Percentiles rank a stretch among this genome's conserved stretches.
Evolutionary conservation across 2,113 vertebrate species (phyloP).

Genomic region (Scortum barcoo): DNA sequence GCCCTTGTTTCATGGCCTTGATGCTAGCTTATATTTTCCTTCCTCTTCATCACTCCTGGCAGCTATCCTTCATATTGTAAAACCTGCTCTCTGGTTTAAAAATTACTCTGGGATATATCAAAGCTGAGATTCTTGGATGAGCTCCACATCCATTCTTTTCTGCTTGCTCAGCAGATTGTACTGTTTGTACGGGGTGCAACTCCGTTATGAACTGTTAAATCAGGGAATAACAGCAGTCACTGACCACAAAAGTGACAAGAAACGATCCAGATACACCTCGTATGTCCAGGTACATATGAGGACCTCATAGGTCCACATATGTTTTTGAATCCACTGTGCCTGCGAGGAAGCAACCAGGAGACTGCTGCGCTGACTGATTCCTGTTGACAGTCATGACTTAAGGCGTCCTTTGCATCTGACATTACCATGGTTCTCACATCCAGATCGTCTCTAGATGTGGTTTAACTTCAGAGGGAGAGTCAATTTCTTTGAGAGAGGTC

Average conservation of each 20-base stretch:
- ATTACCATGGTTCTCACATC: slow-evolving; percentile 34
- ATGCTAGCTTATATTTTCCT: slow-evolving; percentile 3
- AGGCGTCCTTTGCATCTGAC: slow-evolving; percentile 43
- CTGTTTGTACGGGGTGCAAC: slow-evolving; percentile 28
- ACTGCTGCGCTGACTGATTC: slow-evolving; percentile 14
- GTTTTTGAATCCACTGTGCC: slow-evolving; percentile 7
- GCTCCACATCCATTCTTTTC: slow-evolving; percentile 54
- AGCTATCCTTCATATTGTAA: slow-evolving; percentile 47
- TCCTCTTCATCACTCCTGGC: slow-evolving; percentile 34
- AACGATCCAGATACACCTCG: background rate
- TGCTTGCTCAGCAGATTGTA: slow-evolving; percentile 42
- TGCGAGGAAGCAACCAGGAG: slow-evolving; percentile 2
- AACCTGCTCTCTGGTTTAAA: slow-evolving; percentile 56
- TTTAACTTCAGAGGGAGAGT: slow-evolving; percentile 47
- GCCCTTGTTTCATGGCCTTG: slow-evolving; percentile 13
- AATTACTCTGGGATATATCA: slow-evolving; percentile 65
- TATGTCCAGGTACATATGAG: no score
- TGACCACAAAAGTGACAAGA: background rate
- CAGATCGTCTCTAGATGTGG: slow-evolving; percentile 54
- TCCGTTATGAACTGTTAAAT: slow-evolving; percentile 42
- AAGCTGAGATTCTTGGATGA: slow-evolving; percentile 46
- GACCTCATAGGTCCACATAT: background rate
- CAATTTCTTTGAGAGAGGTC: slow-evolving; percentile 28
- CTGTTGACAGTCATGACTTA: slow-evolving; percentile 36
- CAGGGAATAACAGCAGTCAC: slow-evolving; percentile 11